Conservation (phyloP, 1,140 invertebrate species). For the Kradibia gibbosae region DNA sequence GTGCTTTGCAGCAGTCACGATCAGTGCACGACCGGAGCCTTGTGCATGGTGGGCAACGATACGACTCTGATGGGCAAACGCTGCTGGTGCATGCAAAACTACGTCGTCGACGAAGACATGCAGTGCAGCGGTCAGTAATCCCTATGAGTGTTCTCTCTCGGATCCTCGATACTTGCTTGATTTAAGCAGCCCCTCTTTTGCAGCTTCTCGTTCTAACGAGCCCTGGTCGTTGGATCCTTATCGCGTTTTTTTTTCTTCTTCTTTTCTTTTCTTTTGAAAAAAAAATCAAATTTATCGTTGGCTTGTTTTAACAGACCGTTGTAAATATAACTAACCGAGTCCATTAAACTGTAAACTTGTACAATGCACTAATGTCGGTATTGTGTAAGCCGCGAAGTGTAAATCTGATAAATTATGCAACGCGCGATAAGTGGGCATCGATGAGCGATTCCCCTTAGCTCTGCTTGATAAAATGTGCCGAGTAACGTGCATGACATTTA, state of each 20-base stretch:
- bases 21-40: slow-evolving; percentile 68
- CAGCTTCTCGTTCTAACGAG: no score
- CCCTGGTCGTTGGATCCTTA: no score
- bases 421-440: not conserved
- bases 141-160: not conserved
- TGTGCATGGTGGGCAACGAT: slow-evolving; percentile 62
- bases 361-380: not conserved
- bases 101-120: slow-evolving; percentile 62
- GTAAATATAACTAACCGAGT: not conserved
- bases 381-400: no score
- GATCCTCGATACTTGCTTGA: no score
- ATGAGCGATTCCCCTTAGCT: no score
- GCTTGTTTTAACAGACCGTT: not conserved
- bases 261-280: no score
- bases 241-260: no score
- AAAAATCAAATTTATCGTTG: not conserved
- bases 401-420: slow-evolving; percentile 23
- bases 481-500: no score
- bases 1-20: slow-evolving; percentile 63
- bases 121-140: slow-evolving; percentile 64
- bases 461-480: no score
- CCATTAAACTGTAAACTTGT: not conserved
- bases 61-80: slow-evolving; percentile 60
- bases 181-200: no score
- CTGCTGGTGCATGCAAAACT: slow-evolving; percentile 68